Evolutionary conservation across 2,113 vertebrate species (phyloP).

Genomic region (Etheostoma spectabile): DNA sequence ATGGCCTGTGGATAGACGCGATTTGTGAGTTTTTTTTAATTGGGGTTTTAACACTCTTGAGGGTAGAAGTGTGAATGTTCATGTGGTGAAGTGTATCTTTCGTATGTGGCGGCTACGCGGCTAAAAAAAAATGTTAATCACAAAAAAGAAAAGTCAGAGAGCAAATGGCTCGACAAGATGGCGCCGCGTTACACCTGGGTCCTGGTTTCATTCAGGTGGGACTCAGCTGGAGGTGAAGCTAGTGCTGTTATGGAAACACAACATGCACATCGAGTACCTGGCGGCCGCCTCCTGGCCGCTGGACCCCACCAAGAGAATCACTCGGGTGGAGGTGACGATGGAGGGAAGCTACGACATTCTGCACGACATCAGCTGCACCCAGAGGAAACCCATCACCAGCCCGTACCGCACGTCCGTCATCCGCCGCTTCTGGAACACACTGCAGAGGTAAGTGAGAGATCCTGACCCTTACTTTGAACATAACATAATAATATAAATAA

Average conservation of each 20-base stretch:
- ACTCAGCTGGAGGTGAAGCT: constrained; percentile 96
- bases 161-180: background rate
- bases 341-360: constrained; percentile 98
- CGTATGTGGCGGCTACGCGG: too few species aligned
- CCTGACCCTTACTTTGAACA: background rate
- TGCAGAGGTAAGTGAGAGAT: constrained; percentile 88
- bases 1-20: too few species aligned
- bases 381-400: constrained; percentile 96
- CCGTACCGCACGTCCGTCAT: constrained; percentile 96
- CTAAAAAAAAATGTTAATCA: too few species aligned
- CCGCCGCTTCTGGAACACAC: constrained; percentile 97
- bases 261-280: constrained; percentile 97
- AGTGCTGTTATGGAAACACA: constrained; percentile 97
- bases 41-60: too few species aligned
- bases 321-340: constrained; percentile 97
- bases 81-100: too few species aligned
- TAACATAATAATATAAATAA: background rate
- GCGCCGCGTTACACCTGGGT: background rate
- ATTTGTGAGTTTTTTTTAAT: too few species aligned
- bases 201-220: constrained; percentile 82
- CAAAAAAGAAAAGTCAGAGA: background rate
- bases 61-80: too few species aligned
- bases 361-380: constrained; percentile 97
- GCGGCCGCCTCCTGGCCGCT: constrained; percentile 93
- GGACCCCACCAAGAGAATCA: constrained; percentile 87